Evolutionary conservation across 2,797 vertebrate genomes (phyloP).

Genomic region (Pygocentrus nattereri): DNA sequence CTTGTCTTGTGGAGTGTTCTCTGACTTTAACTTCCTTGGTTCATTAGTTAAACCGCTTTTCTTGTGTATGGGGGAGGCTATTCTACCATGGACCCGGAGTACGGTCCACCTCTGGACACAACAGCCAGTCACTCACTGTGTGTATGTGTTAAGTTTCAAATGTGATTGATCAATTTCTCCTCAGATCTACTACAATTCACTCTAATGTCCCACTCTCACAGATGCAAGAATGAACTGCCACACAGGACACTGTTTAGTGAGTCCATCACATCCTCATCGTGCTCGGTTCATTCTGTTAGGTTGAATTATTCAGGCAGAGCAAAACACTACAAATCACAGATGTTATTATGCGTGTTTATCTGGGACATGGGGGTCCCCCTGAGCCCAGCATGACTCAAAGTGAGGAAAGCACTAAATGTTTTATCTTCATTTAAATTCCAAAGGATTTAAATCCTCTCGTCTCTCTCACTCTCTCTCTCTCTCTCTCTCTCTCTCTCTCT

Average conservation of each 20-base stretch:
- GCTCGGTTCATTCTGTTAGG: slow-evolving; percentile 4
- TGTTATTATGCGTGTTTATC: slow-evolving; percentile 25
- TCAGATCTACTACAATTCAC: not conserved
- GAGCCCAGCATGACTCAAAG: slow-evolving; percentile 18
- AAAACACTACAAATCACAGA: slow-evolving; percentile 18
- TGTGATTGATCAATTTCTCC: not conserved
- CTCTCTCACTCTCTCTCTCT: not conserved
- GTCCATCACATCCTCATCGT: slow-evolving; percentile 1
- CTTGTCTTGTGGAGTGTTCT: too few relatives aligned
- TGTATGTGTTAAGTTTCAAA: too few relatives aligned
- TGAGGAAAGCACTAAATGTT: slow-evolving; percentile 36
- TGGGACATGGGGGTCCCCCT: not conserved
- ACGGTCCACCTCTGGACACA: too few relatives aligned
- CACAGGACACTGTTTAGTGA: not conserved
- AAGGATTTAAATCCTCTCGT: slow-evolving; percentile 8
- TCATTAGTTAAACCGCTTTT: too few relatives aligned
- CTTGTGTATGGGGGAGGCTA: too few relatives aligned
- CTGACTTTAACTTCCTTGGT: too few relatives aligned
- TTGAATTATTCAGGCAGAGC: slow-evolving; percentile 32
- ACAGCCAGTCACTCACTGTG: not conserved
- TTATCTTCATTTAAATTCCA: slow-evolving; percentile 30
- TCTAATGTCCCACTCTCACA: not conserved
- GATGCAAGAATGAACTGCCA: not conserved
- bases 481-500: not conserved
- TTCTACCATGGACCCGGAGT: too few relatives aligned